These are phyloP conservation scores for Diprion similis DNA, from an alignment of 1,140 invertebrate genomes.

Conservation along the genomic window DNA sequence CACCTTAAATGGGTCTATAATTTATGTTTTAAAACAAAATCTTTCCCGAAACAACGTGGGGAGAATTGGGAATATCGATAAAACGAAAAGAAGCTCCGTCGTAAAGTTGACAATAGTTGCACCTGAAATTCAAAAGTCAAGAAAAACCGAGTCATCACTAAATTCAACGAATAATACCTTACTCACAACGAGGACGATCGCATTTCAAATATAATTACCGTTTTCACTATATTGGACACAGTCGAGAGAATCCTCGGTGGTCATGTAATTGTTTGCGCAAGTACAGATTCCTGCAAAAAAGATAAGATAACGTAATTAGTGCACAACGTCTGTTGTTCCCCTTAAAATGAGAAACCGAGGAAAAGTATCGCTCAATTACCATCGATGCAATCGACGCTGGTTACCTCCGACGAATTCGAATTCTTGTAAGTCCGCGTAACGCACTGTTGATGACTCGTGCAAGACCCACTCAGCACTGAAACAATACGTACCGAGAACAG, in stretches of 20 bases:
- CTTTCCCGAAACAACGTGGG: no score
- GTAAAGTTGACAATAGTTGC: no score
- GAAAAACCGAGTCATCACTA: no score
- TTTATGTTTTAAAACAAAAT: no score
- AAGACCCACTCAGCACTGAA: constrained; percentile 41
- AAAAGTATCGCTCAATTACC: constrained; percentile 33
- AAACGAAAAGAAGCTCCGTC: no score
- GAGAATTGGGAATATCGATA: no score
- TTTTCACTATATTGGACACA: constrained; percentile 50
- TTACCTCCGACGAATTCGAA: constrained; percentile 36
- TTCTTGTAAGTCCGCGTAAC: constrained; percentile 42
- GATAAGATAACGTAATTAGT: constrained; percentile 18
- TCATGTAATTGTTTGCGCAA: constrained; percentile 45
- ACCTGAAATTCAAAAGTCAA: no score
- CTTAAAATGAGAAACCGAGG: background rate
- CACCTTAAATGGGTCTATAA: no score
- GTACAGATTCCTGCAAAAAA: constrained; percentile 41
- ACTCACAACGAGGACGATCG: no score
- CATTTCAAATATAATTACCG: constrained; percentile 29
- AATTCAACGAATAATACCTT: no score
- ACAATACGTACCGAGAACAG: constrained; percentile 5
- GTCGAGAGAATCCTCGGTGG: constrained; percentile 38
- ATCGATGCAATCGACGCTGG: constrained; percentile 47
- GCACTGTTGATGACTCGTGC: constrained; percentile 42
- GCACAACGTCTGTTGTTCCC: constrained; percentile 12